Conservation (phyloP, 2,113 vertebrate species). For the Chrysemys picta region DNA sequence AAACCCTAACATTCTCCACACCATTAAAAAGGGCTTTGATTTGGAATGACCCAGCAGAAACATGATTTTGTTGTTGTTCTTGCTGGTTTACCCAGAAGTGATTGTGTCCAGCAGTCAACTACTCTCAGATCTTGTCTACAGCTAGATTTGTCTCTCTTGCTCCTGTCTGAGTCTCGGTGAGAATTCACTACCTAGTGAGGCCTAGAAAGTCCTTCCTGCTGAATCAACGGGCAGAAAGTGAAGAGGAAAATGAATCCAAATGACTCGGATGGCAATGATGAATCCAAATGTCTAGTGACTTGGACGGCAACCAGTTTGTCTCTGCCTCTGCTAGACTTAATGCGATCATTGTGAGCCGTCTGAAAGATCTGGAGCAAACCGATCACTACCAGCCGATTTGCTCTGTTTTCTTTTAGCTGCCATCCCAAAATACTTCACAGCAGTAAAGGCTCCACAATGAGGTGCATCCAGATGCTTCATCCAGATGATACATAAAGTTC, state of each 20-base stretch:
- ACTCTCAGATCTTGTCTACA: background rate
- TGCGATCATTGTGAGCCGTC: background rate
- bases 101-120: background rate
- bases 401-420: background rate
- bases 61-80: background rate
- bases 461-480: constrained; percentile 31
- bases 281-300: background rate
- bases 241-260: background rate
- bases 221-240: background rate
- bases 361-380: background rate
- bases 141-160: background rate
- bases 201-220: background rate
- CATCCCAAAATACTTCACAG: background rate
- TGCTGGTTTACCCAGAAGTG: background rate
- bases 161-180: background rate
- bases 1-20: background rate
- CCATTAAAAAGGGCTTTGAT: background rate
- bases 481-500: constrained; percentile 33
- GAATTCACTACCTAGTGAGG: background rate
- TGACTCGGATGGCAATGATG: background rate
- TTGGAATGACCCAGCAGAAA: background rate
- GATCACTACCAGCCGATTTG: background rate
- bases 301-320: background rate
- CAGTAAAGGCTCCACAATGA: background rate
- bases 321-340: background rate